These are phyloP conservation scores for Enteromius mattozi DNA, from an alignment of 2,797 vertebrate species.

Conservation along the genomic window DNA sequence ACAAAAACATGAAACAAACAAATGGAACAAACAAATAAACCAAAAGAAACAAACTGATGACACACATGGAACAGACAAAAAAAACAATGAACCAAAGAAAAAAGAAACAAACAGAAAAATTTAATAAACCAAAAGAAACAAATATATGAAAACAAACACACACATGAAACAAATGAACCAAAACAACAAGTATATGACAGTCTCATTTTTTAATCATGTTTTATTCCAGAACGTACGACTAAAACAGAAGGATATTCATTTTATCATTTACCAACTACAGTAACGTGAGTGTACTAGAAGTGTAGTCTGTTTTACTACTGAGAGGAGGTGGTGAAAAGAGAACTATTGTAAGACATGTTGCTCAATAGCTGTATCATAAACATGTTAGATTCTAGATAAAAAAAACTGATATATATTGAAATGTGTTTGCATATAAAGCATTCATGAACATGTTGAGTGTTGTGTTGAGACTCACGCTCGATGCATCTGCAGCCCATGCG, in stretches of 20 bases:
- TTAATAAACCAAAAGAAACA: background rate
- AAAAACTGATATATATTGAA: background rate
- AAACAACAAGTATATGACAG: background rate
- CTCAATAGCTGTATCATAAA: background rate
- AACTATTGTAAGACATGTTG: background rate
- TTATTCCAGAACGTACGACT: background rate
- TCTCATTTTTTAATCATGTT: background rate
- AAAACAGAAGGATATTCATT: background rate
- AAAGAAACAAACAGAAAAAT: too few relatives aligned
- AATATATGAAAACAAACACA: too few relatives aligned
- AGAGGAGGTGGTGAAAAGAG: background rate
- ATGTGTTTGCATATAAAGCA: background rate
- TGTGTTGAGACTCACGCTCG: constrained; percentile 82
- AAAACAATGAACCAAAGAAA: too few relatives aligned
- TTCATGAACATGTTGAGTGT: background rate
- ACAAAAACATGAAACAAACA: too few relatives aligned
- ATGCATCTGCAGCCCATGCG: constrained; percentile 99
- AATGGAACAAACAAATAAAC: background rate
- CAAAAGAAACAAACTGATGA: background rate
- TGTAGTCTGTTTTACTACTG: background rate
- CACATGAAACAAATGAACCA: background rate
- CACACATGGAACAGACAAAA: too few relatives aligned
- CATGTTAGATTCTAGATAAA: background rate
- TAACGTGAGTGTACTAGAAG: background rate
- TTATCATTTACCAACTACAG: background rate